Evolutionary conservation across 1,140 invertebrate species (phyloP).

Genomic region (Neodiprion virginianus): DNA sequence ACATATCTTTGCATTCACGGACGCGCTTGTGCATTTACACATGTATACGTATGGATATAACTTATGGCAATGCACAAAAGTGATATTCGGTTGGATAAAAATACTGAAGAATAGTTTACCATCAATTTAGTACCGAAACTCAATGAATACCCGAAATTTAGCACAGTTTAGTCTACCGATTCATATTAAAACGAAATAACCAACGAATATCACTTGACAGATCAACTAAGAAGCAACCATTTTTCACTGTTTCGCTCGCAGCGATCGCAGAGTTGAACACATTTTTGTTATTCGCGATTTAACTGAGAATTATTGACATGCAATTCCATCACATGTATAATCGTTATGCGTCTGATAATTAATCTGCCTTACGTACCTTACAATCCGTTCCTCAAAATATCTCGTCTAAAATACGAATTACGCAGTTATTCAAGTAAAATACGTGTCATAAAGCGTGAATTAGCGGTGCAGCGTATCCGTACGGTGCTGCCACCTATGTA

Average conservation of each 20-base stretch:
- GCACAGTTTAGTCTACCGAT: slow-evolving; percentile 22
- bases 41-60: neutral
- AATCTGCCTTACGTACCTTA: slow-evolving; percentile 35
- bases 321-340: slow-evolving; percentile 20
- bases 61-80: too few species aligned
- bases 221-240: slow-evolving; percentile 43
- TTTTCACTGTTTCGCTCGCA: slow-evolving; percentile 35
- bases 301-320: neutral
- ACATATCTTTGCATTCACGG: too few species aligned
- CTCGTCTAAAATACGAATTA: slow-evolving; percentile 39
- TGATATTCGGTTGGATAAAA: too few species aligned
- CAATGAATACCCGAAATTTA: slow-evolving; percentile 31
- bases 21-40: slow-evolving; percentile 5
- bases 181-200: slow-evolving; percentile 29
- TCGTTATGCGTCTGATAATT: slow-evolving; percentile 12
- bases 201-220: slow-evolving; percentile 38
- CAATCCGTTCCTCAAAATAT: slow-evolving; percentile 24
- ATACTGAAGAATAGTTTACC: slow-evolving; percentile 23
- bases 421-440: slow-evolving; percentile 43
- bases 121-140: slow-evolving; percentile 32
- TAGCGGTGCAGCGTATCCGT: slow-evolving; percentile 25
- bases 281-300: slow-evolving; percentile 22
- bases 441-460: slow-evolving; percentile 45
- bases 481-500: slow-evolving; percentile 42
- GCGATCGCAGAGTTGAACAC: slow-evolving; percentile 21